These are phyloP conservation scores for Hemaris fuciformis DNA, from an alignment of 2,888 invertebrate genomes.

Conservation along the genomic window DNA sequence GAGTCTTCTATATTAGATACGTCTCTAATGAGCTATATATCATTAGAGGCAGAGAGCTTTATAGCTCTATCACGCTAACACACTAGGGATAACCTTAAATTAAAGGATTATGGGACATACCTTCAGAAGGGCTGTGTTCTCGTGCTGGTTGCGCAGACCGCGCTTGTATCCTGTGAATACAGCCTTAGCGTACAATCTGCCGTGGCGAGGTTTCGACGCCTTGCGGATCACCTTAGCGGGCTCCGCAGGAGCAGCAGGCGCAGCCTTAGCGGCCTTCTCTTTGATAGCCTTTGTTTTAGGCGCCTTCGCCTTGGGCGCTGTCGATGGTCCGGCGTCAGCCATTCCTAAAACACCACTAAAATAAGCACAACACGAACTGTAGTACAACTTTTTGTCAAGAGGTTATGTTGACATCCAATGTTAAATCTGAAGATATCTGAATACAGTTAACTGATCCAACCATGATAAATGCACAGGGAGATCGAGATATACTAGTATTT, in stretches of 20 bases:
- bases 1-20: too few relatives aligned
- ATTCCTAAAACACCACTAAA: slow-evolving; percentile 73
- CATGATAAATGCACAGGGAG: slow-evolving; percentile 23
- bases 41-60: too few relatives aligned
- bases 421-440: slow-evolving; percentile 60
- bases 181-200: slow-evolving; percentile 97
- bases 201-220: slow-evolving; percentile 84
- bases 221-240: slow-evolving; percentile 76
- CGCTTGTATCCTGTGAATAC: slow-evolving; percentile 98
- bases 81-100: slow-evolving; percentile 20
- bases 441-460: slow-evolving; percentile 42
- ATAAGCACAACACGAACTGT: neutral
- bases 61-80: too few relatives aligned
- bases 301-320: slow-evolving; percentile 77
- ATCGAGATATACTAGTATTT: slow-evolving; percentile 21
- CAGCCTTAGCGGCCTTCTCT: slow-evolving; percentile 79
- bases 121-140: slow-evolving; percentile 97
- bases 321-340: slow-evolving; percentile 82
- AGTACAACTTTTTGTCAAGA: slow-evolving; percentile 24
- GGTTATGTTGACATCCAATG: slow-evolving; percentile 76
- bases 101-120: slow-evolving; percentile 49
- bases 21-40: too few relatives aligned
- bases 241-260: slow-evolving; percentile 79
- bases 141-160: slow-evolving; percentile 98
- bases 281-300: slow-evolving; percentile 82